Evolutionary conservation across 2,797 vertebrate species (phyloP).

Genomic region (Schizopygopsis pylzovi): DNA sequence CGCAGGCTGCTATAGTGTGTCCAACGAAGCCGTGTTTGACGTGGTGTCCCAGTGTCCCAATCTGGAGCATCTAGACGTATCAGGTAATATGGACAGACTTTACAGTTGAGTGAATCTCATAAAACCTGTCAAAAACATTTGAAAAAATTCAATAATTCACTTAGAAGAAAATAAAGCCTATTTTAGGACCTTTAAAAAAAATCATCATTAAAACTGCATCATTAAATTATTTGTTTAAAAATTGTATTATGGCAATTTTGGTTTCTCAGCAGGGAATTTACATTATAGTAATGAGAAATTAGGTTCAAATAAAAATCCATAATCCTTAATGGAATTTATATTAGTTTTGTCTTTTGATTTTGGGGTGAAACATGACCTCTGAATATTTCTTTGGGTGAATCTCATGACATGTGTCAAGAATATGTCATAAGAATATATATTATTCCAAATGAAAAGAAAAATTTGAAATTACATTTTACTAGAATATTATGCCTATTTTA

Average conservation of each 20-base stretch:
- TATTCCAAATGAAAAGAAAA: no score
- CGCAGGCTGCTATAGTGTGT: slow-evolving; percentile 94
- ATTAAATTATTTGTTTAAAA: background rate
- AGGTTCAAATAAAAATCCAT: no score
- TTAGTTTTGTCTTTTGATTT: no score
- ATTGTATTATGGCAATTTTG: no score
- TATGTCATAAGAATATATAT: no score
- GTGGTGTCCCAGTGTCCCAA: slow-evolving; percentile 95
- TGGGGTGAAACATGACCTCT: no score
- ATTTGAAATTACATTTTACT: background rate
- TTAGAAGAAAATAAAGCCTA: background rate
- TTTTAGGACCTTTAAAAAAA: background rate
- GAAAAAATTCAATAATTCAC: background rate
- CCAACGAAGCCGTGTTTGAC: slow-evolving; percentile 94
- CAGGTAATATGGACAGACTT: slow-evolving; percentile 80
- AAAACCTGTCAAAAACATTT: background rate
- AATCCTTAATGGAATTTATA: no score
- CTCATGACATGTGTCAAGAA: background rate
- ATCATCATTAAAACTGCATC: no score
- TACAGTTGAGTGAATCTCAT: background rate
- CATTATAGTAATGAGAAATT: background rate
- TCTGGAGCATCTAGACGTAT: slow-evolving; percentile 95
- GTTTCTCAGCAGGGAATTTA: background rate
- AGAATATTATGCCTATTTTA: background rate
- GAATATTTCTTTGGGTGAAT: background rate